Conservation (phyloP, 2,113 vertebrate species). For the Malurus cyaneus region DNA sequence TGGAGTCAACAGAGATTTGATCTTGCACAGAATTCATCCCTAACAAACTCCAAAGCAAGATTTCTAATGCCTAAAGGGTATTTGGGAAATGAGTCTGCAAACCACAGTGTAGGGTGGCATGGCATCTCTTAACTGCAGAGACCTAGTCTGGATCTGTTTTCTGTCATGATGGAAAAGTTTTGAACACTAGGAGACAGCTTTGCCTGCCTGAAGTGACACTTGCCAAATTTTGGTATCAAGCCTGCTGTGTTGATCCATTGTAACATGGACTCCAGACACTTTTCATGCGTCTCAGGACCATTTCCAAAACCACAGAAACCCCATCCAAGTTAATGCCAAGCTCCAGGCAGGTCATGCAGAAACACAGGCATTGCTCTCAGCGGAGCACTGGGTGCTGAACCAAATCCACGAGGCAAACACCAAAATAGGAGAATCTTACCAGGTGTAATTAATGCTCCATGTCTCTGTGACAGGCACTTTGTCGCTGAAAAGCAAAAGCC, state of each 20-base stretch:
- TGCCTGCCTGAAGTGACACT: neutral
- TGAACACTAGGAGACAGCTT: neutral
- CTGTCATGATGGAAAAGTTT: neutral
- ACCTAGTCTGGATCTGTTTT: neutral
- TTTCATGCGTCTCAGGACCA: neutral
- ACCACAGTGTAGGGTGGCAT: neutral
- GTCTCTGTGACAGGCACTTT: neutral
- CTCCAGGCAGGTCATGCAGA: neutral
- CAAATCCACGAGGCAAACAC: neutral
- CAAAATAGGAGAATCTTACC: neutral
- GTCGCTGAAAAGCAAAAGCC: neutral
- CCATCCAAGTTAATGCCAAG: neutral
- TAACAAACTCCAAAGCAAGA: neutral
- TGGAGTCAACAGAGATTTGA: neutral
- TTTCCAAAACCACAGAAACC: neutral
- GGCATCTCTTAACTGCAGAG: neutral
- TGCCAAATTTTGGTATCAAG: neutral
- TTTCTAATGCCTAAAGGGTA: neutral
- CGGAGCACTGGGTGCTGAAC: neutral
- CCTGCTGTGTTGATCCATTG: neutral
- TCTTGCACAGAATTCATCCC: neutral
- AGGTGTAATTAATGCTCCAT: rapidly evolving
- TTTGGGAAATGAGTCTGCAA: neutral
- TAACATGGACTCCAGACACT: neutral
- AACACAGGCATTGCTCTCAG: neutral